Evolutionary conservation across 1,140 invertebrate genomes (phyloP).

Genomic region (Thalassaphorura encarpata): DNA sequence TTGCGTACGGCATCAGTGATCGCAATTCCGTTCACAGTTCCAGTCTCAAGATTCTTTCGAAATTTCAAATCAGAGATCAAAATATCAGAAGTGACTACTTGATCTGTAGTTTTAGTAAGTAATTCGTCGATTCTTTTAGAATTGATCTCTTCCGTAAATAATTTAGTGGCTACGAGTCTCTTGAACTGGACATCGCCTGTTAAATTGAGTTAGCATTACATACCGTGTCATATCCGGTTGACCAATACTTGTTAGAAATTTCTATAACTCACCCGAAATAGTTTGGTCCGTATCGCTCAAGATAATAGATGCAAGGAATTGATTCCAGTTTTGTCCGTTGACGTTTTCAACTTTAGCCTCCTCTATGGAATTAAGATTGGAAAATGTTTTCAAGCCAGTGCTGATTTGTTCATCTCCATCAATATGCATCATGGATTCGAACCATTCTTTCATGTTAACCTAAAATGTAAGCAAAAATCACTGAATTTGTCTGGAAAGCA

Average conservation of each 20-base stretch:
- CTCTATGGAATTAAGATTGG: not conserved
- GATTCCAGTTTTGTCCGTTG: slow-evolving; percentile 8
- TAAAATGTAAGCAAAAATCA: no score
- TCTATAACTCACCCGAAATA: slow-evolving; percentile 1
- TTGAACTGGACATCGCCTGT: not conserved
- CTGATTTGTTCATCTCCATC: not conserved
- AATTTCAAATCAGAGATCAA: not conserved
- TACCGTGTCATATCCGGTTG: not conserved
- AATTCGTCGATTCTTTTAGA: not conserved
- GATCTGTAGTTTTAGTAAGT: not conserved
- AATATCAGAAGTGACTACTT: not conserved
- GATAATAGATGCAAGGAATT: slow-evolving; percentile 1
- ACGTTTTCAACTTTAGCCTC: not conserved
- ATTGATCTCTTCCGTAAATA: not conserved
- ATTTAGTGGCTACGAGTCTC: not conserved
- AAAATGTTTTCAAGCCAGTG: slow-evolving; percentile 1
- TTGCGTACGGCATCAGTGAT: not conserved
- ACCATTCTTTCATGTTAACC: slow-evolving; percentile 3
- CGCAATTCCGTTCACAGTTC: not conserved
- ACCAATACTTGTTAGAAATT: not conserved
- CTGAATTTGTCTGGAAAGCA: no score
- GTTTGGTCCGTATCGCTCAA: slow-evolving; percentile 1
- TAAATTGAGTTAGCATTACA: no score
- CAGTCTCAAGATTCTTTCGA: not conserved
- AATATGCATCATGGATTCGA: not conserved